phyloP scores from a whole-genome alignment of 2,113 vertebrate genomes.

The Leuciscus idus region DNA sequence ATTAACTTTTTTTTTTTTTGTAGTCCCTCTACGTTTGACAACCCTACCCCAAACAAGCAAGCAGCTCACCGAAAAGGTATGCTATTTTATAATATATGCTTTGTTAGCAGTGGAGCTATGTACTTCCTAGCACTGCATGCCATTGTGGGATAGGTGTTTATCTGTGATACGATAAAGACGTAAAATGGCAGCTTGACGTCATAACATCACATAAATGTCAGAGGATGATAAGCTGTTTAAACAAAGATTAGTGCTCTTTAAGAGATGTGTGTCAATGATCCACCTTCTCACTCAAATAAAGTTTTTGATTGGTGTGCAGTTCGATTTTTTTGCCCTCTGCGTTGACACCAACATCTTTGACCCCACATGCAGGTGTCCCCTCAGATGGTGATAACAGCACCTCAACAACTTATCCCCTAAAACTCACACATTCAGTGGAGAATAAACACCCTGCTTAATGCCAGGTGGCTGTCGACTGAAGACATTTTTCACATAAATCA shows the following conservation, averaged over 20 bases:
- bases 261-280: conserved; percentile 5
- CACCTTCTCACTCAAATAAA: not conserved
- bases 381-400: conserved; percentile 51
- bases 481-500: conserved; percentile 73
- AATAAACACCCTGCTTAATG: conserved; percentile 64
- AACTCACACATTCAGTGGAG: conserved; percentile 39
- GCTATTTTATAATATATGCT: not conserved
- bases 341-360: conserved; percentile 1
- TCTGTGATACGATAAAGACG: not conserved
- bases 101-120: not conserved
- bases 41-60: not conserved
- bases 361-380: conserved; percentile 50
- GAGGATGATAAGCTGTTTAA: conserved; percentile 19
- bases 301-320: not conserved
- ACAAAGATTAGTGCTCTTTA: conserved; percentile 18
- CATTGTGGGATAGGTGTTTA: not conserved
- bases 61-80: not conserved
- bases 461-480: conserved; percentile 76
- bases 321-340: not conserved
- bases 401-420: conserved; percentile 37
- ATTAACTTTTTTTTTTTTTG: too few species aligned
- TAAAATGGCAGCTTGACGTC: not conserved
- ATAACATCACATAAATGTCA: conserved; percentile 22
- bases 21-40: too few species aligned
- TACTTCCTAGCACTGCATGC: not conserved